Evolutionary conservation across 2,113 vertebrate genomes (phyloP), one percentile per base, ranked within the genome.

Genomic region (Porphyrio hochstetteri): DNA sequence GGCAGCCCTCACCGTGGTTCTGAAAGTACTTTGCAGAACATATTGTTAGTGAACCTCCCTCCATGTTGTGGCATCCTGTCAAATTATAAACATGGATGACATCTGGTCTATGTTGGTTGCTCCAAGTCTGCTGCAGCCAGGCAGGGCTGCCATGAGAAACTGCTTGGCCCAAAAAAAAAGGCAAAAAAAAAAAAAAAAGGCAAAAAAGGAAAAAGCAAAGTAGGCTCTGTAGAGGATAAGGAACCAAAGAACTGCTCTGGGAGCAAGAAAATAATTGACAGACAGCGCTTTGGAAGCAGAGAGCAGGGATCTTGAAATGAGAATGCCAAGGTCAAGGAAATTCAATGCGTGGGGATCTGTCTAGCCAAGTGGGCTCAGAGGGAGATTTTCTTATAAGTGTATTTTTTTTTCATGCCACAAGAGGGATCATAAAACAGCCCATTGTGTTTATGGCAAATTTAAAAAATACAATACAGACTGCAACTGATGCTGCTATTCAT

Each of bases 391-490:
- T 96, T 88, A 1, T 44, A 67, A 93, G 82, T 92, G 90, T 78
- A 93, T 83, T 95, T 89, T 95, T 93, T 96, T 91, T 61, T 76
- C 61, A 72, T 84, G 83, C 95, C 93, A 96, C 96, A 94, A 93
- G 93, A 96, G 93, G 96, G 93, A 95, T 85, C 95, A 97, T 92
- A 95, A 96, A 97, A 65, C 95, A 97, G 92, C 74, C 88, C 86
- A 94, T 69, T 87, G 90, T 87, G 44, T 93, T 95, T 91, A 96
- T 46, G 78, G 81, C 52, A 94, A 84, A 93, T 89, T 94, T 84
- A 82, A 79, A 91, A 94, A 84, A 79, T 55, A 85, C 14, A 92
- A 92, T 15, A 36, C 83, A 92, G 70, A 16, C 57, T 92, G 57
- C 44, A 96, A 85, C 55, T 67, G 70, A 89, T 89, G 81, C 29